Evolutionary conservation across 2,888 invertebrate genomes (phyloP).

Genomic region (Mesochorus sp.): DNA sequence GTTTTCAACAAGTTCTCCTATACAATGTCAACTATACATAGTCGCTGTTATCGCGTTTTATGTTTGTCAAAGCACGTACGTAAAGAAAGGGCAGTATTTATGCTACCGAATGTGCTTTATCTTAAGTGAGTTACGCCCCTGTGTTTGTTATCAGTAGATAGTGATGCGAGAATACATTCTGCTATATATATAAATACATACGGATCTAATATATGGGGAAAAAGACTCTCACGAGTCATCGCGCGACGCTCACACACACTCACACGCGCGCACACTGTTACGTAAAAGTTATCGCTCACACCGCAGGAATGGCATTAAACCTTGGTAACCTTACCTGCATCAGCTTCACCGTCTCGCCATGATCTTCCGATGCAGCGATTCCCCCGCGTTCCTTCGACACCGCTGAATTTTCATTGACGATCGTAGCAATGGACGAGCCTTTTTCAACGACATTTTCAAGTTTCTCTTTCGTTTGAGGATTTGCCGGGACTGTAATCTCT

Average conservation of each 20-base stretch:
- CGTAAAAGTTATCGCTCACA: conserved; percentile 1
- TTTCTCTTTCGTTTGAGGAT: background rate
- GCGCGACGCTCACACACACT: conserved; percentile 6
- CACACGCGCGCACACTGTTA: background rate
- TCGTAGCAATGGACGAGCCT: background rate
- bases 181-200: background rate
- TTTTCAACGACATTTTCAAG: conserved; percentile 8
- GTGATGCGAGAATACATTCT: conserved; percentile 8
- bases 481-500: conserved; percentile 6
- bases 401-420: conserved; percentile 10
- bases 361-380: conserved; percentile 2
- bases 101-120: no score
- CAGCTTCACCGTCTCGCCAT: conserved; percentile 63
- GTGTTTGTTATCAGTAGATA: no score
- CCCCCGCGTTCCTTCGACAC: background rate
- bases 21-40: conserved; percentile 8
- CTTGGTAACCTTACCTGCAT: conserved; percentile 74
- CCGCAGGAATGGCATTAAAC: conserved; percentile 21
- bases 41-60: background rate
- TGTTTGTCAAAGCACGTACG: no score
- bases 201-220: background rate
- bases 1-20: conserved; percentile 9
- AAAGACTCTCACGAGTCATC: conserved; percentile 55
- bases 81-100: no score
- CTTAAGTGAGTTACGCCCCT: no score